Evolutionary conservation across 2,888 invertebrate genomes (phyloP).

Genomic region (Phyllotreta striolata): DNA sequence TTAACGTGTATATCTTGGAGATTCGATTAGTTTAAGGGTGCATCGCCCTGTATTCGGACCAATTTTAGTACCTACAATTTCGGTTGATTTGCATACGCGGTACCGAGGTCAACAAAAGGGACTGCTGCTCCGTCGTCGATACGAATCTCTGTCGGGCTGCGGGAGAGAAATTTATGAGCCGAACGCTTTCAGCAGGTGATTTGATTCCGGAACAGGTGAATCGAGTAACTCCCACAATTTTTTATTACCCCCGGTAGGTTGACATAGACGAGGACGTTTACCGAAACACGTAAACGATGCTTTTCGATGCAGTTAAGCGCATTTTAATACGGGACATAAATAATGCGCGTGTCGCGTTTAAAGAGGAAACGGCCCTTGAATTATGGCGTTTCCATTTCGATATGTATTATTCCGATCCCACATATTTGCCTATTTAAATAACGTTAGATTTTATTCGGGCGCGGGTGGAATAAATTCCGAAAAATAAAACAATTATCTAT

Average conservation of each 20-base stretch:
- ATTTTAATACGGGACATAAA: constrained; percentile 27
- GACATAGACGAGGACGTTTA: constrained; percentile 27
- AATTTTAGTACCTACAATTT: constrained; percentile 22
- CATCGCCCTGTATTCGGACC: constrained; percentile 18
- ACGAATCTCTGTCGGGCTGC: constrained; percentile 42
- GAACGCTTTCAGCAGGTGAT: constrained; percentile 57
- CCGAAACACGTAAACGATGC: constrained; percentile 29
- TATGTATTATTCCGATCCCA: no score
- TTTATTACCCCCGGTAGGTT: constrained; percentile 30
- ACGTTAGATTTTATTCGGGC: no score
- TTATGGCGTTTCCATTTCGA: no score
- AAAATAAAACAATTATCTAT: no score
- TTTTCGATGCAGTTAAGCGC: constrained; percentile 12
- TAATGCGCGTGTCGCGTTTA: background rate
- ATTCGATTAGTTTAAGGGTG: background rate
- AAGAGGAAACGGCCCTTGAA: constrained; percentile 7
- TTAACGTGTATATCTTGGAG: background rate
- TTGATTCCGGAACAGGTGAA: constrained; percentile 44
- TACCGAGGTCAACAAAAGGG: constrained; percentile 31
- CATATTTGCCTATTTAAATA: no score
- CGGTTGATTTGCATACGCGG: constrained; percentile 29
- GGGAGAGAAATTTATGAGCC: constrained; percentile 54
- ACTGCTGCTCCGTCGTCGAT: constrained; percentile 40
- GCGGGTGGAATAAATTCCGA: no score
- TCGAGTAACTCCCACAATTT: constrained; percentile 41